phyloP scores from a whole-genome alignment of 2,797 vertebrate genomes.

The Enteromius paludinosus region DNA sequence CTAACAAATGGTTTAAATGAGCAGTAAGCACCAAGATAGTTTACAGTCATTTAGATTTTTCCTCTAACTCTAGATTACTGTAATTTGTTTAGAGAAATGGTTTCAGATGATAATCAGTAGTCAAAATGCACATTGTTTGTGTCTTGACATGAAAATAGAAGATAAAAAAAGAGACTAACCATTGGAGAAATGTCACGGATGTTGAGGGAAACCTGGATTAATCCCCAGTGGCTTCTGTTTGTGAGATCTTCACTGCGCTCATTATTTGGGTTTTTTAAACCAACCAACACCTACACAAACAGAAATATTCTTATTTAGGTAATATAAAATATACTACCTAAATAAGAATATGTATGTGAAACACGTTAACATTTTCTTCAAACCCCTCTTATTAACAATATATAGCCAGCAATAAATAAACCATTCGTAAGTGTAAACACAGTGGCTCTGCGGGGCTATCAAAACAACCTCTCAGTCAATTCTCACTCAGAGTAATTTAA shows the following conservation, averaged over 20 bases:
- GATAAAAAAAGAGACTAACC: constrained; percentile 74
- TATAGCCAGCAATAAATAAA: constrained; percentile 14
- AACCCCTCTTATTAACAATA: background rate
- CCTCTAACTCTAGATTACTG: background rate
- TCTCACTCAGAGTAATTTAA: constrained; percentile 48
- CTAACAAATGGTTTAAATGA: background rate
- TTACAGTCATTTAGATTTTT: background rate
- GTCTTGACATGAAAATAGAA: background rate
- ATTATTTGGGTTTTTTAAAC: constrained; percentile 93
- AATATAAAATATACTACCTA: too few relatives aligned
- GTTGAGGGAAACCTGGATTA: constrained; percentile 92
- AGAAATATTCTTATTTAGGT: too few relatives aligned
- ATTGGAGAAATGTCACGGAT: constrained; percentile 89
- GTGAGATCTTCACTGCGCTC: constrained; percentile 86
- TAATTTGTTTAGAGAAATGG: constrained; percentile 3
- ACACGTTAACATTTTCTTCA: background rate
- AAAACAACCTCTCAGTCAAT: constrained; percentile 45
- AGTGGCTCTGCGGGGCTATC: constrained; percentile 5
- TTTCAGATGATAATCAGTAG: constrained; percentile 13
- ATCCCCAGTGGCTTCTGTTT: constrained; percentile 89
- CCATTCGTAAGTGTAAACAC: constrained; percentile 14
- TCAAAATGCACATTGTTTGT: background rate
- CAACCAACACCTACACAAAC: constrained; percentile 87
- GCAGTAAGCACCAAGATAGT: background rate
- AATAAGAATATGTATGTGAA: background rate